These are phyloP conservation scores for Noctilio leporinus DNA, from an alignment of 2,113 vertebrate species.

Conservation along the genomic window DNA sequence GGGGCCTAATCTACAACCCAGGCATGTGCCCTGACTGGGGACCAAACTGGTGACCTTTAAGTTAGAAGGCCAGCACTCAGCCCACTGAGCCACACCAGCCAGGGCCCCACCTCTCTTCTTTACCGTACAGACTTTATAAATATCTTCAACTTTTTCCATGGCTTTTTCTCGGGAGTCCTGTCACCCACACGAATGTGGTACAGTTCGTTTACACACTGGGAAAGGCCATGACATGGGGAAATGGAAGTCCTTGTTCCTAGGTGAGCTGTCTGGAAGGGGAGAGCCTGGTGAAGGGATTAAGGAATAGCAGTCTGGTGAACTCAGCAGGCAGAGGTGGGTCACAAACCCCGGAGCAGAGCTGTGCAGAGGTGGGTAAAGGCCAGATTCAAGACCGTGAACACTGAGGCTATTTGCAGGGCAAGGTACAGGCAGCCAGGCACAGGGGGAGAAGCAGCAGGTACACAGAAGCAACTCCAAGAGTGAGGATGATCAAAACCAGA, in stretches of 20 bases:
- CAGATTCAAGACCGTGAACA: neutral
- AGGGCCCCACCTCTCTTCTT: neutral
- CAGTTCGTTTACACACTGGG: neutral
- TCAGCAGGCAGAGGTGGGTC: neutral
- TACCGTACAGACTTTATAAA: neutral
- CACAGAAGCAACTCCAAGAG: neutral
- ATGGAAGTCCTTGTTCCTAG: neutral
- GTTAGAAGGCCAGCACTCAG: too few relatives aligned
- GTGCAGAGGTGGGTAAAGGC: neutral
- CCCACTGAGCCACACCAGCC: too few relatives aligned
- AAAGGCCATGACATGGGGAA: neutral
- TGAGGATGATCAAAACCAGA: neutral
- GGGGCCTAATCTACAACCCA: too few relatives aligned
- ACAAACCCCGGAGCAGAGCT: neutral
- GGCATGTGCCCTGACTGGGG: too few relatives aligned
- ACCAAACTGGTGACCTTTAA: too few relatives aligned
- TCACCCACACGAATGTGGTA: neutral
- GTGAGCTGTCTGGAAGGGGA: neutral
- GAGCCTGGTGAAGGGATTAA: neutral
- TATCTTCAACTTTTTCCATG: neutral
- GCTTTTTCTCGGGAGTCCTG: neutral
- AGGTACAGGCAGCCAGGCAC: neutral
- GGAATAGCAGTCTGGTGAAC: neutral
- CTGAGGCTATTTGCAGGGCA: neutral
- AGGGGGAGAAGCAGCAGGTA: neutral